Evolutionary conservation across 2,113 vertebrate species (phyloP).

Genomic region (Phalacrocorax carbo): DNA sequence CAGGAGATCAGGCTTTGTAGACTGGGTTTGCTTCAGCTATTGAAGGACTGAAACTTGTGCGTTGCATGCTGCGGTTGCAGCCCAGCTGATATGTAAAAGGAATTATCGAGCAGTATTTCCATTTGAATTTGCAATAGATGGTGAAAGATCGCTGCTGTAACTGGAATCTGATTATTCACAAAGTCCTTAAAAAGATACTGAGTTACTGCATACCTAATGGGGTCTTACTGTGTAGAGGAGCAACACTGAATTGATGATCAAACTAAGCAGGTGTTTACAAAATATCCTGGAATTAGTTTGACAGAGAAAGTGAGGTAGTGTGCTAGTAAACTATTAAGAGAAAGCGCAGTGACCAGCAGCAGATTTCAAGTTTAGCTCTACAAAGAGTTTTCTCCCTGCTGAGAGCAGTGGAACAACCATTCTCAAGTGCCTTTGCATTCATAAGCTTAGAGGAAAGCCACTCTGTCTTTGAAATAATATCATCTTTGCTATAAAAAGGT

Average conservation of each 20-base stretch:
- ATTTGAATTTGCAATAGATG: background rate
- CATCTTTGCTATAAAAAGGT: background rate
- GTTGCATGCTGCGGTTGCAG: background rate
- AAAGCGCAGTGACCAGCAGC: background rate
- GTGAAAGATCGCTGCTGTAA: background rate
- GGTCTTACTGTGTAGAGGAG: background rate
- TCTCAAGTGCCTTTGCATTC: background rate
- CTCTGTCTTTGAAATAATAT: background rate
- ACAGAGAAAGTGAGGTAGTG: background rate
- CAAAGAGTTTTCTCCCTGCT: background rate
- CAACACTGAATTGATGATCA: background rate
- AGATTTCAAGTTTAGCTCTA: slow-evolving; percentile 11
- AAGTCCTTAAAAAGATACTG: background rate
- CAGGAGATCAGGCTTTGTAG: background rate
- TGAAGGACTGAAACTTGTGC: background rate
- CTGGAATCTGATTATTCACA: background rate
- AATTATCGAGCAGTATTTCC: background rate
- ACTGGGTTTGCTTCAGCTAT: background rate
- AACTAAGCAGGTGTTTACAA: background rate
- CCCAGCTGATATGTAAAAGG: background rate
- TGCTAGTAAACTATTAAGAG: background rate
- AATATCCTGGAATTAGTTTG: background rate
- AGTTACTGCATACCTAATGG: background rate
- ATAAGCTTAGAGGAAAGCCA: background rate
- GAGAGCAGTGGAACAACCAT: background rate